These are phyloP conservation scores for Lasioglossum vierecki DNA, from an alignment of 2,888 invertebrate species.

Conservation along the genomic window DNA sequence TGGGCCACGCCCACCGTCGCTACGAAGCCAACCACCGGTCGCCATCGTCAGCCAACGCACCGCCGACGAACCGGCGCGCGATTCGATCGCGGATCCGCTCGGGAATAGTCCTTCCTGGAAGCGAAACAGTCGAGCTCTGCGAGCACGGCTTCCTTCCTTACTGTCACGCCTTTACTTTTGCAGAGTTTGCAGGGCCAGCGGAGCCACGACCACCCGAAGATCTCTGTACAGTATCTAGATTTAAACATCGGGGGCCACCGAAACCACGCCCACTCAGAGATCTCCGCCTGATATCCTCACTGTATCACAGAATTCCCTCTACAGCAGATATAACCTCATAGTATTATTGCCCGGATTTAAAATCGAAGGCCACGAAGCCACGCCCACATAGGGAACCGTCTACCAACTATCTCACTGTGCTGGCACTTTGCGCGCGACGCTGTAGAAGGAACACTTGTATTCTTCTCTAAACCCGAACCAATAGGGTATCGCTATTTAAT, in stretches of 20 bases:
- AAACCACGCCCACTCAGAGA: neutral
- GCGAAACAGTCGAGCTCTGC: neutral
- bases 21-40: neutral
- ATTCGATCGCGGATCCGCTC: slow-evolving; percentile 3
- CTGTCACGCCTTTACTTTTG: neutral
- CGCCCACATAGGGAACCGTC: neutral
- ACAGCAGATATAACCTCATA: neutral
- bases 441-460: neutral
- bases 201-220: neutral
- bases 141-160: neutral
- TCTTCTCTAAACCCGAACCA: neutral
- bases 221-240: neutral
- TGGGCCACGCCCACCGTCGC: slow-evolving; percentile 6
- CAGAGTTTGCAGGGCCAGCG: neutral
- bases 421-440: neutral
- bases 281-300: neutral
- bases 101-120: neutral
- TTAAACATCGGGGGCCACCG: neutral
- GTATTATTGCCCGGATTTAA: neutral
- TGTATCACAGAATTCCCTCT: neutral
- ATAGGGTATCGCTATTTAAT: neutral
- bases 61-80: slow-evolving; percentile 10
- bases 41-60: slow-evolving; percentile 37
- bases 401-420: neutral
- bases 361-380: neutral